A percentile compares a stretch with the other conserved stretches of the same genome.
Conservation (phyloP, 2,888 invertebrate species). For the Aricia artaxerxes region DNA sequence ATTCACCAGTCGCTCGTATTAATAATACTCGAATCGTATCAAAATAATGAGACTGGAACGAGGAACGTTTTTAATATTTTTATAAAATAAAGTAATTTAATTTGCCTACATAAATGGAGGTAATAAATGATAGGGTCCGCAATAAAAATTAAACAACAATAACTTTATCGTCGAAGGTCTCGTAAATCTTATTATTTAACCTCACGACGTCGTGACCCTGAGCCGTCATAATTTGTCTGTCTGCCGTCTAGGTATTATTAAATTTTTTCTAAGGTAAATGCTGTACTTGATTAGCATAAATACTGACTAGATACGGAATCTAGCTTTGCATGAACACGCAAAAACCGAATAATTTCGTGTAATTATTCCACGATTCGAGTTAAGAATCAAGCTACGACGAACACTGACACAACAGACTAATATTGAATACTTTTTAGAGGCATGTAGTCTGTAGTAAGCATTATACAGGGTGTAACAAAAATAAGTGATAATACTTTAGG, state of each 20-base stretch:
- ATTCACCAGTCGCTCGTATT: neutral
- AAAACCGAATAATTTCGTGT: neutral
- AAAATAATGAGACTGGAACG: neutral
- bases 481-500: no score
- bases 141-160: neutral
- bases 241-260: neutral
- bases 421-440: neutral
- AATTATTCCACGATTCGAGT: neutral
- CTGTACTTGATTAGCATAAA: neutral
- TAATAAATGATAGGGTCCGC: neutral
- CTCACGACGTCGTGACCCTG: neutral
- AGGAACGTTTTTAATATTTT: neutral
- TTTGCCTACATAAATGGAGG: neutral
- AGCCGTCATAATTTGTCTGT: neutral
- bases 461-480: neutral
- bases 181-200: neutral
- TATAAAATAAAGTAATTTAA: neutral
- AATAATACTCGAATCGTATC: neutral
- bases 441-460: neutral
- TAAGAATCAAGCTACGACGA: neutral
- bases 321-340: neutral
- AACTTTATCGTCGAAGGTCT: neutral
- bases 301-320: neutral
- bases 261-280: neutral
- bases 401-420: neutral